Base-by-base conservation (phyloP, 2,888 invertebrate species). In the Gnatocerus cornutus region DNA sequence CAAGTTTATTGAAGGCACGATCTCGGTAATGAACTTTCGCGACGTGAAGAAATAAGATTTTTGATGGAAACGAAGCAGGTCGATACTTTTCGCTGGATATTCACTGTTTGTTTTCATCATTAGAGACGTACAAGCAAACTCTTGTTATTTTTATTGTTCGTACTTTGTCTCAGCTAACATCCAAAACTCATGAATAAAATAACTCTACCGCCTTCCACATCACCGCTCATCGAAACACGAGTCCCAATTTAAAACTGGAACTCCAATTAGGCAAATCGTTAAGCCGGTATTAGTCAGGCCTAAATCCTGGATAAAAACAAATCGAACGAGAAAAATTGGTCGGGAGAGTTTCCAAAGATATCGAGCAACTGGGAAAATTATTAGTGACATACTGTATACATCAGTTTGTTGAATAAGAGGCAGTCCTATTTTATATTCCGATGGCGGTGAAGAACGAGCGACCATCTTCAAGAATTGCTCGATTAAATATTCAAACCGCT, bases 401-500 rank as follows among this genome's bases (percentile, higher is more conserved):
- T n/a, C 45, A 12, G 45, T 13, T 53, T 64, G 53, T 64, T 55
- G 14, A 53, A 64, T 64, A 4, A 64, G 53, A 21, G n/a, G 45
- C 46, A 16, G 41, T 43, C 55, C 65, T 65, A 48, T 39, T 65
- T 56, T 65, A 65, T 65, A 65, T 65, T 64, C 64, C 52, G 48
- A 16, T 46, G 46, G n/a, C 41, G 30, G 43, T 45, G 30, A 55
- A 45, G 33, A 53, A 62, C 21, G 55, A 41, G 21, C 53, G 56
- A 39, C 65, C 65, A 65, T 65, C 65, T 65, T 65, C 10, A 43
- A 16, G 65, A 56, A 65, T 56, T 65, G 65, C 65, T 27, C 56
- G 48, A 65, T 65, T 65, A 65, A 65, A 65, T 56, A 65, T 65
- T 65, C 56, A 65, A 27, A 14, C n/a, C 64, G 55, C 37, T 55